These are phyloP conservation scores for Alouatta palliata DNA, from an alignment of 2,113 vertebrate genomes.

Conservation along the genomic window DNA sequence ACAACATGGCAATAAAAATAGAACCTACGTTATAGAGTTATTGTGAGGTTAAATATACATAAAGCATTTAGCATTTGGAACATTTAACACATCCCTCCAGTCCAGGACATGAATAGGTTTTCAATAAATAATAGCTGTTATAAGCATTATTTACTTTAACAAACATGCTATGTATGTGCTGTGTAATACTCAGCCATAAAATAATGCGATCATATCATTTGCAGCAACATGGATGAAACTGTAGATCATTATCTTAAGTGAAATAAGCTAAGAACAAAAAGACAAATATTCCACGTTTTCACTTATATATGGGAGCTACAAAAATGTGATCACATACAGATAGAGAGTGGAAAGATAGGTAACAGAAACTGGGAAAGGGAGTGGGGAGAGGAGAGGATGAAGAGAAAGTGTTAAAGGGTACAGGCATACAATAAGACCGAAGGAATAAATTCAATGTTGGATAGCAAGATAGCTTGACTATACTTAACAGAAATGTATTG, in stretches of 20 bases:
- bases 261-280: not conserved
- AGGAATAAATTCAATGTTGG: not conserved
- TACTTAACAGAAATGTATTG: not conserved
- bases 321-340: not conserved
- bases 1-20: constrained; percentile 9
- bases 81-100: not conserved
- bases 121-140: not conserved
- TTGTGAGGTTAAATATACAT: not conserved
- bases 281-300: not conserved
- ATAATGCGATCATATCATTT: not conserved
- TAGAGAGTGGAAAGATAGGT: not conserved
- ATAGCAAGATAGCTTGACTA: not conserved
- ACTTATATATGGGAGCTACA: not conserved
- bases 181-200: not conserved
- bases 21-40: not conserved
- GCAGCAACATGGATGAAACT: not conserved
- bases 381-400: not conserved
- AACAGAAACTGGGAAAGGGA: not conserved
- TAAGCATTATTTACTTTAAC: constrained; percentile 1
- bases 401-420: not conserved
- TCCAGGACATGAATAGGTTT: not conserved
- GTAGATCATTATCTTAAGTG: not conserved
- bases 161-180: not conserved
- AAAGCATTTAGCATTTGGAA: not conserved
- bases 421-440: not conserved